Evolutionary conservation across 2,113 vertebrate species (phyloP).

Genomic region (Thryonomys swinderianus): DNA sequence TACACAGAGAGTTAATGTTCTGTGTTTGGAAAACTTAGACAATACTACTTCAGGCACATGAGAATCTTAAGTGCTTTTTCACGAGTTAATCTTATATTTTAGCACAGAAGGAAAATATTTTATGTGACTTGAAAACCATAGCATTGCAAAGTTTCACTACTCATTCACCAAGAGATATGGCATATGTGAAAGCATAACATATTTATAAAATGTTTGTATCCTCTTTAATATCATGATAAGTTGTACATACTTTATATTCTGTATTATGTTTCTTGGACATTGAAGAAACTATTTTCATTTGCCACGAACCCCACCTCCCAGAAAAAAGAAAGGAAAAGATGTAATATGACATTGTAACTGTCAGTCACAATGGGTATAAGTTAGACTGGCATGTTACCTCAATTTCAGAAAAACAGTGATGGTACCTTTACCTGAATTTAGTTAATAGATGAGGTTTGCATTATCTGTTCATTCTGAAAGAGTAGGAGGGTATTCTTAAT

Average conservation of each 20-base stretch:
- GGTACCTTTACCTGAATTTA: not conserved
- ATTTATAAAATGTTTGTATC: not conserved
- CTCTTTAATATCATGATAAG: not conserved
- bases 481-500: not conserved
- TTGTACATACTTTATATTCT: not conserved
- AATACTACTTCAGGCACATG: fast-evolving
- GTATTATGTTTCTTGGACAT: not conserved
- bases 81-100: not conserved
- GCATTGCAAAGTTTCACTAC: not conserved
- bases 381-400: not conserved
- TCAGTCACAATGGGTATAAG: not conserved
- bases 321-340: not conserved
- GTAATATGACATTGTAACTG: not conserved
- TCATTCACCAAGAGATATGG: not conserved
- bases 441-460: not conserved
- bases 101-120: not conserved
- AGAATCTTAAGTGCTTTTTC: not conserved
- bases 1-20: not conserved
- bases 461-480: not conserved
- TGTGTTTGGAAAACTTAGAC: not conserved
- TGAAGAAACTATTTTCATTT: not conserved
- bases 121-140: not conserved
- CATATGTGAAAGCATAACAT: not conserved
- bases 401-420: not conserved
- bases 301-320: not conserved